phyloP scores from a whole-genome alignment of 2,888 invertebrate genomes.

The Lasioglossum pauxillum region DNA sequence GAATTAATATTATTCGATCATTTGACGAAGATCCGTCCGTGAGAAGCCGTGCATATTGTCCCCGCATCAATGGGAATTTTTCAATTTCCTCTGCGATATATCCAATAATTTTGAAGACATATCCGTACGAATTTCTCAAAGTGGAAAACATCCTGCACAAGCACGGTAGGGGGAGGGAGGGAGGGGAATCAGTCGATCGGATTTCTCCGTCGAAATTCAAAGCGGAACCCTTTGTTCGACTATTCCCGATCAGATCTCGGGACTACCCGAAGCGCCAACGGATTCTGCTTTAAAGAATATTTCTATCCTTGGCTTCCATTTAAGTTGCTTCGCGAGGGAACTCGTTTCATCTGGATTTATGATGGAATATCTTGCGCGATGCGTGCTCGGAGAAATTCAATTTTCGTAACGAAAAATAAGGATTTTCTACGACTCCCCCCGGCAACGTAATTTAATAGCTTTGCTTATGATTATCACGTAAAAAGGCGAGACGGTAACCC shows the following conservation, averaged over 20 bases:
- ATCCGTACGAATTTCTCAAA: conserved; percentile 2
- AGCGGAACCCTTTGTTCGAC: conserved; percentile 2
- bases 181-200: not conserved
- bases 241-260: conserved; percentile 7
- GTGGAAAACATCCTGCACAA: not conserved
- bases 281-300: conserved; percentile 5
- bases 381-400: not conserved
- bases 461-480: too few species aligned
- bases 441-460: too few species aligned
- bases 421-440: too few species aligned
- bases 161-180: not conserved
- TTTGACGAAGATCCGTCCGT: not conserved
- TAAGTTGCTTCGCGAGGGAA: not conserved
- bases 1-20: not conserved
- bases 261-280: not conserved
- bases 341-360: not conserved
- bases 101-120: conserved; percentile 1
- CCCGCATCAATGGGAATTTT: not conserved
- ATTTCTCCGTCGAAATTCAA: conserved; percentile 5
- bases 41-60: not conserved
- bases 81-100: not conserved
- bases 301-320: not conserved
- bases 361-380: not conserved
- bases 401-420: not conserved
- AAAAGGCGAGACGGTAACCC: not conserved